Evolutionary conservation across 2,797 vertebrate species (phyloP).

Genomic region (Ambastaia sidthimunki): DNA sequence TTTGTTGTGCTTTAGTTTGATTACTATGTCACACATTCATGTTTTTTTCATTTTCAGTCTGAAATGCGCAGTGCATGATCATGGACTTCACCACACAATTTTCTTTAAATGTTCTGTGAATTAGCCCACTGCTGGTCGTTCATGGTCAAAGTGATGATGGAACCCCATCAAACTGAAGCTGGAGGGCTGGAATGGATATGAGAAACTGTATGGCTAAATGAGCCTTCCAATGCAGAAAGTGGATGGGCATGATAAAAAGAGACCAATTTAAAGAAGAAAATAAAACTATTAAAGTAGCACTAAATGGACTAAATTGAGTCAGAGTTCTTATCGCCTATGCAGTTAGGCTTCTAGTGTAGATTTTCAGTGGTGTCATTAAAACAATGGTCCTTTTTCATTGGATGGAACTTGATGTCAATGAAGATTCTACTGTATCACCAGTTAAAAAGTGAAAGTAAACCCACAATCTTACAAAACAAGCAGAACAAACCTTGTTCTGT

Average conservation of each 20-base stretch:
- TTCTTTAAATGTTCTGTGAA: neutral
- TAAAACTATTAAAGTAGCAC: neutral
- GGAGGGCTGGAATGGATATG: conserved; percentile 34
- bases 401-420: neutral
- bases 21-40: neutral
- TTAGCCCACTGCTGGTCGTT: conserved; percentile 26
- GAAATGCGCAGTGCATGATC: neutral
- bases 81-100: neutral
- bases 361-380: neutral
- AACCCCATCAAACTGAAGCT: conserved; percentile 33
- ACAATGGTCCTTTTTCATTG: neutral
- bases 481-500: neutral
- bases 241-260: conserved; percentile 41
- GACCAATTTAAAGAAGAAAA: conserved; percentile 42
- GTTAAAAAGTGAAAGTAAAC: neutral
- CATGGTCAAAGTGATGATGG: conserved; percentile 33
- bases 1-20: neutral
- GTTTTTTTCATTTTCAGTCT: neutral
- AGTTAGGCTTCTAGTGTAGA: neutral
- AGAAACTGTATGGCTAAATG: conserved; percentile 43
- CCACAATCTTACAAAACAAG: neutral
- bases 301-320: neutral
- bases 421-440: neutral
- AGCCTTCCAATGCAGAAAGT: conserved; percentile 50
- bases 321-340: neutral